phyloP scores from a whole-genome alignment of 2,888 invertebrate genomes.

The Ornithoptera priamus region DNA sequence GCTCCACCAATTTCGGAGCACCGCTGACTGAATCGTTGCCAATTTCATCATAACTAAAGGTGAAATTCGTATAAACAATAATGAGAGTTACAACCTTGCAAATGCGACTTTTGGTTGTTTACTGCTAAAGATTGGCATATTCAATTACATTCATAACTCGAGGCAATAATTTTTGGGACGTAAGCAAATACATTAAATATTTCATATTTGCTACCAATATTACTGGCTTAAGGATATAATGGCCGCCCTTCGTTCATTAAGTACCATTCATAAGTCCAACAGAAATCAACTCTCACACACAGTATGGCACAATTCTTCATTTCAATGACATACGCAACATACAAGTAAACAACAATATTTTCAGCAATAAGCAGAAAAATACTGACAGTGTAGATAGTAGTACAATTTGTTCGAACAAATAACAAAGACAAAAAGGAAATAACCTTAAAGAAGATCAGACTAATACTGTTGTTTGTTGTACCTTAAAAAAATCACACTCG shows the following conservation, averaged over 20 bases:
- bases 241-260: neutral
- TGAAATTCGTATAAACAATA: constrained; percentile 15
- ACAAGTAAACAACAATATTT: constrained; percentile 31
- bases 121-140: constrained; percentile 7
- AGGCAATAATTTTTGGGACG: neutral
- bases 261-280: neutral
- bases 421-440: constrained; percentile 61
- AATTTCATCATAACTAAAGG: constrained; percentile 34
- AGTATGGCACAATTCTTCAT: neutral
- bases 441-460: constrained; percentile 64
- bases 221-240: neutral
- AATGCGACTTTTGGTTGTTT: constrained; percentile 2
- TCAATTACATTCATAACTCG: neutral
- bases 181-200: neutral
- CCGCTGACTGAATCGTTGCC: constrained; percentile 44
- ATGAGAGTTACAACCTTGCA: constrained; percentile 9
- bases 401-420: constrained; percentile 24
- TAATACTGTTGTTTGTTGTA: constrained; percentile 55
- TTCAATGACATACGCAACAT: constrained; percentile 33
- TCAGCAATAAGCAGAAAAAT: constrained; percentile 3
- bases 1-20: constrained; percentile 40
- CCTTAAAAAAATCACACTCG: constrained; percentile 71
- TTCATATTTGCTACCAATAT: neutral
- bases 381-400: constrained; percentile 10
- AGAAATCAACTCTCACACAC: neutral